Percentiles rank a stretch among this genome's conserved stretches.
Evolutionary conservation across 2,888 invertebrate genomes (phyloP).

Genomic region (Trichopria drosophilae): DNA sequence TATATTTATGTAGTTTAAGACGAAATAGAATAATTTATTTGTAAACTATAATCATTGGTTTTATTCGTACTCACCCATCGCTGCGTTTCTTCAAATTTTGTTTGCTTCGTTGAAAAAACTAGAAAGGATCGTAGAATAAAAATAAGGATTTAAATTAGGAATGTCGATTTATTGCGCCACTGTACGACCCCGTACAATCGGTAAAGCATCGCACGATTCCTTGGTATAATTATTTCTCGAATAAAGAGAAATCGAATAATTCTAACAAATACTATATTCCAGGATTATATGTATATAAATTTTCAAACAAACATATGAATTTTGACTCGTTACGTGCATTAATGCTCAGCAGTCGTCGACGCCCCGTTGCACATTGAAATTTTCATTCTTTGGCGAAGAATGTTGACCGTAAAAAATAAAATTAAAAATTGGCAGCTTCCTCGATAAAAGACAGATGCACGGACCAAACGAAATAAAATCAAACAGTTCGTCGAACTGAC

Average conservation of each 20-base stretch:
- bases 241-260: conserved; percentile 15
- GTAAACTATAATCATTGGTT: too few relatives aligned
- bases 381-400: conserved; percentile 20
- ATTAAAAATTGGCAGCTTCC: conserved; percentile 7
- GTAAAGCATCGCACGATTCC: too few relatives aligned
- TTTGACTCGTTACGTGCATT: neutral
- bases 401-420: conserved; percentile 22
- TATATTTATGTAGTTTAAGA: too few relatives aligned
- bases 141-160: too few relatives aligned
- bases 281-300: conserved; percentile 17
- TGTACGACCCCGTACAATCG: too few relatives aligned
- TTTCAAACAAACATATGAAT: conserved; percentile 16
- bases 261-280: conserved; percentile 17
- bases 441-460: conserved; percentile 18
- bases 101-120: too few relatives aligned
- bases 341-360: conserved; percentile 10
- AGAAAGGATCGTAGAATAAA: too few relatives aligned
- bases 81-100: too few relatives aligned
- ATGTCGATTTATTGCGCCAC: too few relatives aligned
- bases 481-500: conserved; percentile 10
- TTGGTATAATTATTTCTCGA: conserved; percentile 27
- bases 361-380: conserved; percentile 21
- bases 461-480: conserved; percentile 6
- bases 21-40: too few relatives aligned
- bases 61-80: too few relatives aligned